Conservation (phyloP, 2,113 vertebrate species). For the Falcunculus frontatus region DNA sequence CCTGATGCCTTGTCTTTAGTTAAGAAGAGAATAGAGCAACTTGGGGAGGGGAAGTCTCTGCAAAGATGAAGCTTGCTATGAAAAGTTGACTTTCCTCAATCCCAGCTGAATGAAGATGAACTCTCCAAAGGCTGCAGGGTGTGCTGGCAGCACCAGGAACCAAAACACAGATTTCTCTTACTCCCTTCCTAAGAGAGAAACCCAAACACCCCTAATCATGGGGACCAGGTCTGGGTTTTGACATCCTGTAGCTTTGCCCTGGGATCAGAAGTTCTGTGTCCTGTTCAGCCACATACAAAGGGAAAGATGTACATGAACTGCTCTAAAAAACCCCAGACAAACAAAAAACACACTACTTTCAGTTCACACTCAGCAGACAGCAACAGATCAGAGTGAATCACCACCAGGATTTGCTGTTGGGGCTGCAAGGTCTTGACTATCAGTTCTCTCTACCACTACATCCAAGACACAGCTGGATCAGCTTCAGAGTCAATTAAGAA, state of each 20-base stretch:
- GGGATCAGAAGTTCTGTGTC: not conserved
- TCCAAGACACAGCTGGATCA: not conserved
- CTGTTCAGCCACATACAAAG: accelerated
- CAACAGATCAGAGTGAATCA: not conserved
- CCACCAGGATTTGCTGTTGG: not conserved
- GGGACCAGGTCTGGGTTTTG: not conserved
- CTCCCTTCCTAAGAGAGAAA: not conserved
- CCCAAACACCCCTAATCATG: not conserved
- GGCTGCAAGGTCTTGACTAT: not conserved
- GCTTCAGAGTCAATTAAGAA: not conserved
- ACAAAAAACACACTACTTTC: accelerated
- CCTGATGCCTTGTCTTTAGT: not conserved
- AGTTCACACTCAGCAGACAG: not conserved
- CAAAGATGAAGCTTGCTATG: not conserved
- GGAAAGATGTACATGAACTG: accelerated
- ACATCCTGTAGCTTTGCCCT: not conserved
- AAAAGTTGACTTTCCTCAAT: not conserved
- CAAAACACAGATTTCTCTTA: not conserved
- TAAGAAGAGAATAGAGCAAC: not conserved
- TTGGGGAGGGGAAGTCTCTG: not conserved
- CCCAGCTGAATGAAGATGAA: not conserved
- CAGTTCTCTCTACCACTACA: not conserved
- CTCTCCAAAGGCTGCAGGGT: not conserved
- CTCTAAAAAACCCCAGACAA: not conserved
- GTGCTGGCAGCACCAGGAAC: not conserved